Base-by-base conservation (phyloP, 2,797 vertebrate species). In the Sciurus vulgaris region DNA sequence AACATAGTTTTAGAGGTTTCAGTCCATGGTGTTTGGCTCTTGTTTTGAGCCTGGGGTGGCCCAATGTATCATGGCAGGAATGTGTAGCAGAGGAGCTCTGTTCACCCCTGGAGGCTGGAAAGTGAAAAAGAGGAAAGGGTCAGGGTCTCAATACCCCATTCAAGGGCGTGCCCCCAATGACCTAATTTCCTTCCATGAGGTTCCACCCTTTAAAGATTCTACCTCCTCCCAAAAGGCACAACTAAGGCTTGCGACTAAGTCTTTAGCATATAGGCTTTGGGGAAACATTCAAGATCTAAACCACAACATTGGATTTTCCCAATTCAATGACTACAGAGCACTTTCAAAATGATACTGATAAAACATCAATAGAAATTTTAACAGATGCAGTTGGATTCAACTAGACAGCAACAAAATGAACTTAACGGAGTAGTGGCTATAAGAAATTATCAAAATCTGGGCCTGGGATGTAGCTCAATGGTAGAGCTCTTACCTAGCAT, bases 311-410 rank as follows among this genome's bases (percentile, higher is more conserved):
- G 30, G 18, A 0, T 69, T 88, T 73, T 78, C 83, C 77, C 91
- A 88, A 86, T 72, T 54, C 65, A 59, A 56, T 59, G 33, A 77
- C 49, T 26, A 54, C 15, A 44, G 28, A 93, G 28, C 22, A 85
- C 76, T 94, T 91, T 86, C 15, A n/a, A 83, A 95, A 70, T 82
- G 89, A 86, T 14, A 49, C 0, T 10, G 20, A 73, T 72, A 38
- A 91, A 95, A 44, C 69, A 93, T 28, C 72, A 94, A 63, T 10
- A 87, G 35, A 20, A 63, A 83, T 90, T 90, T 87, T 33, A 70
- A 82, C 47, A 93, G 73, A 83, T 14, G 8, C 8, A 77, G 17
- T 0, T 89, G 26, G 33, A 93, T 76, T 67, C 82, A 85, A 77
- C 28, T 17, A 65, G 33, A 87, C 9, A 74, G 56, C 67, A 93